Evolutionary conservation across 2,797 vertebrate species (phyloP).

Genomic region (Sandelia bainsii): DNA sequence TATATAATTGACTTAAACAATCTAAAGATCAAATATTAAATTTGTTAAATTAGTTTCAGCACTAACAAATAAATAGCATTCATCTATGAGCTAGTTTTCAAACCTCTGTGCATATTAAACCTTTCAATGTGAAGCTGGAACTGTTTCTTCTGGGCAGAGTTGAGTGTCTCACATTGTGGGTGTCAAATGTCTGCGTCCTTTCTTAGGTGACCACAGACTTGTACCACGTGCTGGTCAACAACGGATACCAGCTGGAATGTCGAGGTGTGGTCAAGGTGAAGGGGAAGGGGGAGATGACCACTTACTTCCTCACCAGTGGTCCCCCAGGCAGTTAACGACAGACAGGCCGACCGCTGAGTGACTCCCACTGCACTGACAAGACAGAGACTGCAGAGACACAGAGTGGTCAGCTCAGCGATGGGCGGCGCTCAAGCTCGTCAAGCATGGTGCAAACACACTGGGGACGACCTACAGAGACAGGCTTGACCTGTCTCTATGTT

Average conservation of each 20-base stretch:
- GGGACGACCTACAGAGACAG: slow-evolving; percentile 44
- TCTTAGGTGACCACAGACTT: slow-evolving; percentile 94
- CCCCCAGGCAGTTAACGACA: slow-evolving; percentile 87
- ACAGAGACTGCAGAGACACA: slow-evolving; percentile 61
- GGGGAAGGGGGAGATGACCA: slow-evolving; percentile 98
- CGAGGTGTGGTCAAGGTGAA: slow-evolving; percentile 96
- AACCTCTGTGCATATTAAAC: not conserved
- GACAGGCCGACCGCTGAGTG: slow-evolving; percentile 34
- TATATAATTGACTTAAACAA: not conserved
- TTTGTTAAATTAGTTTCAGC: not conserved
- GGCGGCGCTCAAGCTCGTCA: slow-evolving; percentile 21
- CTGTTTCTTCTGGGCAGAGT: slow-evolving; percentile 17
- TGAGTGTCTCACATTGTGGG: slow-evolving; percentile 37
- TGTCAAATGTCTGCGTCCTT: slow-evolving; percentile 59
- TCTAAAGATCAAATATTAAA: not conserved
- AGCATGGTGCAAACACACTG: slow-evolving; percentile 37
- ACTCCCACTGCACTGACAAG: slow-evolving; percentile 70
- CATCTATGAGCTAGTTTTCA: not conserved
- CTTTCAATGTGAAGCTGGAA: not conserved
- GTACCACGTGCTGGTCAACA: slow-evolving; percentile 91
- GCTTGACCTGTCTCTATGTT: slow-evolving; percentile 54
- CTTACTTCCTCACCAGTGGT: slow-evolving; percentile 96
- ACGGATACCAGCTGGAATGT: slow-evolving; percentile 93
- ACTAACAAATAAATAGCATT: not conserved
- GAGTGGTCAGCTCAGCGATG: slow-evolving; percentile 50